Evolutionary conservation across 2,797 vertebrate species (phyloP), one percentile per base, ranked within the genome.

Genomic region (Dicrostonyx torquatus): DNA sequence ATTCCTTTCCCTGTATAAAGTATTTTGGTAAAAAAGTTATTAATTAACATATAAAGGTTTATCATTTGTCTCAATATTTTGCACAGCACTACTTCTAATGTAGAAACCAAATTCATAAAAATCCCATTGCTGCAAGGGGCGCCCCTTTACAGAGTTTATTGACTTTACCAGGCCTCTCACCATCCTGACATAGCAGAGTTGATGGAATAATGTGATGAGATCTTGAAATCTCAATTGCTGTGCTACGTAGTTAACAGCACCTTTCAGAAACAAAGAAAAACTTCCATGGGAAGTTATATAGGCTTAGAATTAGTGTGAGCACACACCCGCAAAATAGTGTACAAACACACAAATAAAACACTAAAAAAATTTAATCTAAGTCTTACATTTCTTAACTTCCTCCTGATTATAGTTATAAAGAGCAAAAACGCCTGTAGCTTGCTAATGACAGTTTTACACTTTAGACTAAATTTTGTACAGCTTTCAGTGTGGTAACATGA

Each of bases 391-490:
- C 8, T 62, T 6, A 60, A 4, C 68, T n/a, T 24, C 0, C 5
- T 48, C 20, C 43, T 88, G 31, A 73, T 91, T 11, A 34, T 66
- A 79, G 8, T 26, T 40, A 18, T 86, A 78, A 92, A 68, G 85
- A 50, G 45, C 43, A 89, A 48, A 75, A 60, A 60, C 55, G 10
- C 4, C 37, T 80, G 0, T 73, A 45, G 0, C 20, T 80, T 91
- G 31, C 6, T 31, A 1, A 18, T 75, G 24, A 75, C 22, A 76
- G 26, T 17, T n/a, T 87, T 77, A 18, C n/a, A 90, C 4, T 37
- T 20, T 6, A 92, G 24, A 1, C 6, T 37, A 48, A 31, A 15
- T 24, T 73, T 80, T 62, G 34, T 7, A 1, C 17, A 90, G 14
- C 3, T 8, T 87, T 93, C 14, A 55, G 17, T 40, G 40, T n/a